A percentile compares a stretch with the other conserved stretches of the same genome.
These are phyloP conservation scores for Mylabris sibirica DNA, from an alignment of 2,888 invertebrate species.

Conservation along the genomic window DNA sequence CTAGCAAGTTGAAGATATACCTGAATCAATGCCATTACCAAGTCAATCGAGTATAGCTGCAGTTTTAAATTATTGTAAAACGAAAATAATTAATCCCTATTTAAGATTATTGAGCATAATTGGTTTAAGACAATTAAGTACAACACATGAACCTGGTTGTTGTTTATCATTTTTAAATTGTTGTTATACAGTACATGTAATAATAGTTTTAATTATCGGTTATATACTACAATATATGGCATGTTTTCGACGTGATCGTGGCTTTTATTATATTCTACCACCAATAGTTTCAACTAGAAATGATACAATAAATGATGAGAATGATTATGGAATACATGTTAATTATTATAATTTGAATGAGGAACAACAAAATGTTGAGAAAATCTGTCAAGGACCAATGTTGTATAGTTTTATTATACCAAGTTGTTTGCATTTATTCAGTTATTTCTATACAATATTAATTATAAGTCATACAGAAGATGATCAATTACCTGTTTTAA, in stretches of 20 bases:
- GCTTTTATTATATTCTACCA: slow-evolving; percentile 68
- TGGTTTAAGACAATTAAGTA: slow-evolving; percentile 76
- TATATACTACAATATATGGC: slow-evolving; percentile 82
- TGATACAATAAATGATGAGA: slow-evolving; percentile 30
- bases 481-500: slow-evolving; percentile 82
- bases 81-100: slow-evolving; percentile 81
- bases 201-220: slow-evolving; percentile 72
- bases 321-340: slow-evolving; percentile 14
- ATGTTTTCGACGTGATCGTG: slow-evolving; percentile 76
- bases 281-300: slow-evolving; percentile 44
- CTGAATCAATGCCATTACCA: slow-evolving; percentile 19
- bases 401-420: slow-evolving; percentile 78
- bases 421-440: slow-evolving; percentile 73
- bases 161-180: slow-evolving; percentile 70
- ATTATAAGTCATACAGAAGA: slow-evolving; percentile 80
- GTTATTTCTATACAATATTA: slow-evolving; percentile 77
- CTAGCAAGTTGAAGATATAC: neutral
- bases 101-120: slow-evolving; percentile 76
- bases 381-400: slow-evolving; percentile 75
- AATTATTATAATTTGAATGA: slow-evolving; percentile 25
- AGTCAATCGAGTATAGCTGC: slow-evolving; percentile 78
- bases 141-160: slow-evolving; percentile 68
- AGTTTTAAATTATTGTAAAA: slow-evolving; percentile 81
- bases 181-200: slow-evolving; percentile 73
- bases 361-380: slow-evolving; percentile 61